These are phyloP conservation scores for Drosophila pectinifera DNA, from an alignment of 1,140 invertebrate genomes.

Conservation along the genomic window DNA sequence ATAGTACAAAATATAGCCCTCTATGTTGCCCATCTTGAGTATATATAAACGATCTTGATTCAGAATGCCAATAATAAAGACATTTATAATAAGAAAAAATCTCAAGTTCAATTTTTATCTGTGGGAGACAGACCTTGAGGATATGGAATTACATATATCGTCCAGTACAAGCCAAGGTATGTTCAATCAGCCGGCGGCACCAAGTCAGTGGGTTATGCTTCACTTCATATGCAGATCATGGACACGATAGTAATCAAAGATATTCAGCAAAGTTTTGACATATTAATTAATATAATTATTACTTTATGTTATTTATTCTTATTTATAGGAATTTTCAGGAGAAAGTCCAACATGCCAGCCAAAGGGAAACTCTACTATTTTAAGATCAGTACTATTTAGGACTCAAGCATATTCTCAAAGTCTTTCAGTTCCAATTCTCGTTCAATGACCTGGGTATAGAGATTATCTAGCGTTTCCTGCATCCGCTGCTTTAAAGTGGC, in stretches of 20 bases:
- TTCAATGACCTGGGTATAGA: conserved; percentile 91
- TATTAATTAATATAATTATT: too few relatives aligned
- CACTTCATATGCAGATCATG: conserved; percentile 19
- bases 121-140: background rate
- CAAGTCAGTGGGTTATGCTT: conserved; percentile 10
- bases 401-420: conserved; percentile 78
- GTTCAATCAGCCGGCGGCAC: conserved; percentile 12
- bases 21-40: conserved; percentile 52
- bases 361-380: background rate
- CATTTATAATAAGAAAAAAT: conserved; percentile 55
- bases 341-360: background rate
- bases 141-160: conserved; percentile 14
- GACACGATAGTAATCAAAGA: background rate
- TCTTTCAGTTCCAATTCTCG: conserved; percentile 89
- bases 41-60: conserved; percentile 40
- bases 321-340: background rate
- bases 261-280: background rate
- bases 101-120: too few relatives aligned
- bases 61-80: conserved; percentile 70
- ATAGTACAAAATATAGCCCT: conserved; percentile 68
- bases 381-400: conserved; percentile 4
- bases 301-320: background rate
- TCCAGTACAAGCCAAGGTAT: conserved; percentile 20
- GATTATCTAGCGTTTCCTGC: conserved; percentile 91
- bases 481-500: conserved; percentile 92